phyloP scores from a whole-genome alignment of 2,888 invertebrate species.

The Lasioglossum zephyrum region DNA sequence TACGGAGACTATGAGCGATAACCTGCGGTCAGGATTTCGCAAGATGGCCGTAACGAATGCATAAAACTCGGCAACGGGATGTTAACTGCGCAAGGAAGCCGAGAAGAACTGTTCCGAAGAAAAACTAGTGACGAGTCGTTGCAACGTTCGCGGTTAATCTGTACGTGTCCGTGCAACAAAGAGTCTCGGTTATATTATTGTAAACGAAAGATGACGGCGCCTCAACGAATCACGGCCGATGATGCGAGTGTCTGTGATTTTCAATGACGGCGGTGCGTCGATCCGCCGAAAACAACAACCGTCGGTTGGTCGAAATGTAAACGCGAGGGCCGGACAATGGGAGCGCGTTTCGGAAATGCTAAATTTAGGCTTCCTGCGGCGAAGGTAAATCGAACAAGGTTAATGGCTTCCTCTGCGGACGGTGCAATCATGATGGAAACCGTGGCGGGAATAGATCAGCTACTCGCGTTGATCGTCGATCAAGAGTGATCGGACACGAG shows the following conservation, averaged over 20 bases:
- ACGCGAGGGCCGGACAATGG: constrained; percentile 15
- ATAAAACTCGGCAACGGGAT: not conserved
- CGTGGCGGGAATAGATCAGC: constrained; percentile 16
- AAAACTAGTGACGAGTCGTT: not conserved
- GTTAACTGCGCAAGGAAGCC: not conserved
- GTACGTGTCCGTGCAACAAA: not conserved
- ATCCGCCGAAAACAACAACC: not conserved
- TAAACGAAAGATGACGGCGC: not conserved
- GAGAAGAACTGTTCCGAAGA: not conserved
- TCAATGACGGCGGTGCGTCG: not conserved
- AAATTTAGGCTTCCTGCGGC: constrained; percentile 53
- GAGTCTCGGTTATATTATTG: not conserved
- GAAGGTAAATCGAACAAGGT: constrained; percentile 61
- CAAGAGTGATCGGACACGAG: not conserved
- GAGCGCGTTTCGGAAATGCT: constrained; percentile 61
- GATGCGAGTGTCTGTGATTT: not conserved
- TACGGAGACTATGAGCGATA: not conserved
- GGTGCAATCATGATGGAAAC: constrained; percentile 53
- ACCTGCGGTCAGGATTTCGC: not conserved
- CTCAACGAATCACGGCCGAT: not conserved
- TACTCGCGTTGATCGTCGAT: not conserved
- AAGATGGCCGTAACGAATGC: not conserved
- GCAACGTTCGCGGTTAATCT: not conserved
- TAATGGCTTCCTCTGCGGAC: constrained; percentile 61
- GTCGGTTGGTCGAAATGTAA: constrained; percentile 3